Percentiles rank a stretch among this genome's conserved stretches.
These are phyloP conservation scores for Podarcis cretensis DNA, from an alignment of 2,113 vertebrate genomes.

Conservation along the genomic window DNA sequence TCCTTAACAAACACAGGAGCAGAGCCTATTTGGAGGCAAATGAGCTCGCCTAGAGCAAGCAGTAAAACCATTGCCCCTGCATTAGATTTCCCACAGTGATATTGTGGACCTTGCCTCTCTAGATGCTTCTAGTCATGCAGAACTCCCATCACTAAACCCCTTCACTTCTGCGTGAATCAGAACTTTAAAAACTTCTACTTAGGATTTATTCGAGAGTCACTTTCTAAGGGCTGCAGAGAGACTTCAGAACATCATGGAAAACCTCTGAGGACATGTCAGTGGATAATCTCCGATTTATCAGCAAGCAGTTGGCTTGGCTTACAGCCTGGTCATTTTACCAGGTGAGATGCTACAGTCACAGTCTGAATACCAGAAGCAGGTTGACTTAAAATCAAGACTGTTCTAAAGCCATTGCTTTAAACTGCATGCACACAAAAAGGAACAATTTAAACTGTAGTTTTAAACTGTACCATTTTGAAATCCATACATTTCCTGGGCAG, in stretches of 20 bases:
- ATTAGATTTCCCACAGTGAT: background rate
- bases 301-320: background rate
- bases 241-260: background rate
- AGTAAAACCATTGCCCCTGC: too few relatives aligned
- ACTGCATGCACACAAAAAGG: too few relatives aligned
- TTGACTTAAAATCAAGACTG: too few relatives aligned
- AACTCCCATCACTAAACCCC: background rate
- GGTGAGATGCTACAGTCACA: too few relatives aligned
- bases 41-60: too few relatives aligned
- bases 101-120: background rate
- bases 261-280: background rate
- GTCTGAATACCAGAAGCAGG: too few relatives aligned
- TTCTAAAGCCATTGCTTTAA: too few relatives aligned
- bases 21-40: background rate
- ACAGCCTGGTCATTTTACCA: too few relatives aligned
- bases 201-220: background rate
- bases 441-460: too few relatives aligned
- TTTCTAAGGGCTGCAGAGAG: background rate
- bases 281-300: background rate
- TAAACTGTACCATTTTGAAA: too few relatives aligned
- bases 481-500: too few relatives aligned
- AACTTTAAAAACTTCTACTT: background rate
- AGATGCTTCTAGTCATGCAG: background rate
- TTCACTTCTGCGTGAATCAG: too few relatives aligned
- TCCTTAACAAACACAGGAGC: background rate